Evolutionary conservation across 92 coral and sea anemone species (phyloP).

Genomic region (Parazoanthus swiftii): DNA sequence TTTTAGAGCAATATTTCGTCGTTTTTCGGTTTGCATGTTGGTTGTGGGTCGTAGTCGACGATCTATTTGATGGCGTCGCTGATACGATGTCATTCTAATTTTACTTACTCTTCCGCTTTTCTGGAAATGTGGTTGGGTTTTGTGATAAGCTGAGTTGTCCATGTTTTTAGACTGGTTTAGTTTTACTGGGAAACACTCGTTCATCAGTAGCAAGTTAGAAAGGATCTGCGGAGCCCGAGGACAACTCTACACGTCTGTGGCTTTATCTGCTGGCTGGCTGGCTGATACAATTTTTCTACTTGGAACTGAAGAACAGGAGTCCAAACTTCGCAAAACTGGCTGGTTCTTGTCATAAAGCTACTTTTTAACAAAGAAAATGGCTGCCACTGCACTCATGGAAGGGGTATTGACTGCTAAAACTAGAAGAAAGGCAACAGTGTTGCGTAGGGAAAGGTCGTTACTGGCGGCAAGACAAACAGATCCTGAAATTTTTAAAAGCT

Average conservation of each 20-base stretch:
- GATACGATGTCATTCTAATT: not conserved
- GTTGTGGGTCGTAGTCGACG: not conserved
- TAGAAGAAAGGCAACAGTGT: not conserved
- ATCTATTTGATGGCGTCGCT: not conserved
- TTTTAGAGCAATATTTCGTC: not conserved
- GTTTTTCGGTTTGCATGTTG: not conserved
- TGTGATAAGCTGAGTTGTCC: not conserved
- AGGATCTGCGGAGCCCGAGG: not conserved
- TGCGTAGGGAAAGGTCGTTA: not conserved
- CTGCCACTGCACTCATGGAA: not conserved
- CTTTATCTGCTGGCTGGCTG: slow-evolving; percentile 18
- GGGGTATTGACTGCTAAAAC: not conserved
- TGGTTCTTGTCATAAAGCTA: not conserved
- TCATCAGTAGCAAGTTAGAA: not conserved
- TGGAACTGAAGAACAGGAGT: not conserved
- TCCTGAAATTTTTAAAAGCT: not conserved
- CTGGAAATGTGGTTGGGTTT: not conserved
- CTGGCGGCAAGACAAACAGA: too few species aligned
- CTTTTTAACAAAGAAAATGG: not conserved
- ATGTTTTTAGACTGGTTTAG: not conserved
- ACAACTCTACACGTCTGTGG: not conserved
- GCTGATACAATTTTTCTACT: not conserved
- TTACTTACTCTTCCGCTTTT: not conserved
- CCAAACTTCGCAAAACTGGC: not conserved
- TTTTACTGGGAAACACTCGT: not conserved